Percentiles rank a stretch among this genome's conserved stretches.
phyloP scores from a whole-genome alignment of 1,140 invertebrate genomes.

The Sipha flava region DNA sequence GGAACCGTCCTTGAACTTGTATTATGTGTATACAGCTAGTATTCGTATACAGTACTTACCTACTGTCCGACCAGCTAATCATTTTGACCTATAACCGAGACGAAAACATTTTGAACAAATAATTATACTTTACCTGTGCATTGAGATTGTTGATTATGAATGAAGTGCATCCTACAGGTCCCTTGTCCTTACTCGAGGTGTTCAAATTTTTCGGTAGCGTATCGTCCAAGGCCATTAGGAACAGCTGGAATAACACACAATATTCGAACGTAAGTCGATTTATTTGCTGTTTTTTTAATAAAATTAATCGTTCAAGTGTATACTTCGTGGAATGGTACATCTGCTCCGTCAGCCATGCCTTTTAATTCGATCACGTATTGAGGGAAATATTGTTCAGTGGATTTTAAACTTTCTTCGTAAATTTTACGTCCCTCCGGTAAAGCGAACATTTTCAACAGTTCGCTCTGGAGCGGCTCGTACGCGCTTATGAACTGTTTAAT shows the following conservation, averaged over 20 bases:
- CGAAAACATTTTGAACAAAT: too few relatives aligned
- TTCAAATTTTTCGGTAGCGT: constrained; percentile 52
- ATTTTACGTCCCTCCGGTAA: constrained; percentile 56
- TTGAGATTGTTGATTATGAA: constrained; percentile 61
- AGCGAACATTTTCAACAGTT: constrained; percentile 60
- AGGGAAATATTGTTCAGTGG: constrained; percentile 60
- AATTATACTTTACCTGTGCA: constrained; percentile 38
- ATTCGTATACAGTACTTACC: too few relatives aligned
- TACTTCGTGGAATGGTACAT: constrained; percentile 73
- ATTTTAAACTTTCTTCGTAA: constrained; percentile 63
- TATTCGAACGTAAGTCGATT: too few relatives aligned
- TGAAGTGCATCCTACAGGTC: constrained; percentile 63
- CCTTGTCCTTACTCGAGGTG: neutral
- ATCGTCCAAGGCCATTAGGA: constrained; percentile 73
- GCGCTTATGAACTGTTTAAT: constrained; percentile 60
- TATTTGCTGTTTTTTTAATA: too few relatives aligned
- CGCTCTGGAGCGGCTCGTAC: constrained; percentile 56
- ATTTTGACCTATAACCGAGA: too few relatives aligned
- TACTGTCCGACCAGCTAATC: too few relatives aligned
- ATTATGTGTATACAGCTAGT: too few relatives aligned
- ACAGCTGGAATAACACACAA: constrained; percentile 61
- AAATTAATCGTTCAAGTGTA: too few relatives aligned
- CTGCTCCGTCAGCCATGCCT: constrained; percentile 71
- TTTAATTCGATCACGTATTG: constrained; percentile 75
- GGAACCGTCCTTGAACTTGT: too few relatives aligned